Evolutionary conservation across 2,797 vertebrate species (phyloP), one percentile per base, ranked within the genome.

Genomic region (Macroramphosus scolopax): DNA sequence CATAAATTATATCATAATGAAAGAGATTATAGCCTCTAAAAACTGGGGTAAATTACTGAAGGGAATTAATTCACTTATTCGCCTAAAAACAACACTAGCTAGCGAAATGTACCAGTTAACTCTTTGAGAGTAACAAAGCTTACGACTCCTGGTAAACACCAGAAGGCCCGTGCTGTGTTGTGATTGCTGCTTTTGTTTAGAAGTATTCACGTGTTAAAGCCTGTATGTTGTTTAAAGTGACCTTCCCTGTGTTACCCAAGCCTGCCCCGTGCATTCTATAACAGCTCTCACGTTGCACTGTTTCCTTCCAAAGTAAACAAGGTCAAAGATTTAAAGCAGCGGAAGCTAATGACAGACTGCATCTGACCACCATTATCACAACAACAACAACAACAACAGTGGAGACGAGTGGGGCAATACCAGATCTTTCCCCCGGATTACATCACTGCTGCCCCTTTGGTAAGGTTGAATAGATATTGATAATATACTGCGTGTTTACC

Each of bases 91-190:
- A 32, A 2, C 8, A 33, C 0, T 2, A 36, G 28, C 46, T 48
- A 22, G 17, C 10, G 40, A 0, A 13, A 9, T 17, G 5, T 8
- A 3, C 5, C n/a, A n/a, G n/a, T n/a, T n/a, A 7, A 7, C 22
- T 47, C 4, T 61, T 13, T 43, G 47, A 18, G 60, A 16, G 30
- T 22, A 22, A 6, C 20, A 3, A 11, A 34, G 50, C 8, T 37
- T 20, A 14, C 15, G 6, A 42, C 12, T 46, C 44, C n/a, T 43
- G 51, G 77, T 57, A 67, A 69, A 70, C 53, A 25, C 74, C 54
- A 70, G 76, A 73, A 73, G 75, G 77, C 74, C 74, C 31, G 25
- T 36, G 40, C 6, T 53, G 46, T 65, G 34, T 44, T 67, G 1
- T 37, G 2, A 44, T 32, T 14, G 1, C 36, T 68, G 48, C 18